These are phyloP conservation scores for Xestia rhomboidea DNA, from an alignment of 2,888 invertebrate genomes.

Conservation along the genomic window DNA sequence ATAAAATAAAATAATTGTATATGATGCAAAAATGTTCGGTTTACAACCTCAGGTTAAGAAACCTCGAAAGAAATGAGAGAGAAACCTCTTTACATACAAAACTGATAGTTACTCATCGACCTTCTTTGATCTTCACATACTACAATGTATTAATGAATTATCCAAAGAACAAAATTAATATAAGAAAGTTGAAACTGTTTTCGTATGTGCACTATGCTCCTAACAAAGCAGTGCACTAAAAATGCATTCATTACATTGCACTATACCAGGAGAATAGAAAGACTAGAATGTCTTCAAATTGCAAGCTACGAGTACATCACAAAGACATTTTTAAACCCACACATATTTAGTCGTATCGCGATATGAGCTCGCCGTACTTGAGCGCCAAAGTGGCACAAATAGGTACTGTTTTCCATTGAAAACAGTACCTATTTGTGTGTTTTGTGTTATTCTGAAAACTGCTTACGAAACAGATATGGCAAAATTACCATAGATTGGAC, in stretches of 20 bases:
- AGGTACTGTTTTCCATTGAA: background rate
- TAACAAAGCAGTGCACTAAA: conserved; percentile 12
- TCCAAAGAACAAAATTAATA: too few relatives aligned
- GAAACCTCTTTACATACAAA: too few relatives aligned
- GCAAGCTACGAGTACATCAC: background rate
- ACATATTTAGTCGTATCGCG: background rate
- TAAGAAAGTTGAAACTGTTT: background rate
- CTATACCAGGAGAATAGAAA: conserved; percentile 23
- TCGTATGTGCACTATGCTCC: background rate
- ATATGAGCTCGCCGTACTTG: conserved; percentile 1
- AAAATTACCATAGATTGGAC: too few relatives aligned
- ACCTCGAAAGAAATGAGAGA: too few relatives aligned
- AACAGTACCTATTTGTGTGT: too few relatives aligned
- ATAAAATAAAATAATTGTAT: too few relatives aligned
- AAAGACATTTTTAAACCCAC: background rate
- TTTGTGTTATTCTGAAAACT: background rate
- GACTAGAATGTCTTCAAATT: conserved; percentile 1
- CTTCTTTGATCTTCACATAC: too few relatives aligned
- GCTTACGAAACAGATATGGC: background rate
- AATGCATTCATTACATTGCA: conserved; percentile 15
- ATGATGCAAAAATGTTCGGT: too few relatives aligned
- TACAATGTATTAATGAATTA: too few relatives aligned
- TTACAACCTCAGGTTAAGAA: too few relatives aligned
- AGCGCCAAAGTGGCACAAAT: background rate
- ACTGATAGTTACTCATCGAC: too few relatives aligned